Percentiles rank a stretch among this genome's conserved stretches.
phyloP scores from a whole-genome alignment of 2,888 invertebrate species.

The Eucriotettix oculatus region DNA sequence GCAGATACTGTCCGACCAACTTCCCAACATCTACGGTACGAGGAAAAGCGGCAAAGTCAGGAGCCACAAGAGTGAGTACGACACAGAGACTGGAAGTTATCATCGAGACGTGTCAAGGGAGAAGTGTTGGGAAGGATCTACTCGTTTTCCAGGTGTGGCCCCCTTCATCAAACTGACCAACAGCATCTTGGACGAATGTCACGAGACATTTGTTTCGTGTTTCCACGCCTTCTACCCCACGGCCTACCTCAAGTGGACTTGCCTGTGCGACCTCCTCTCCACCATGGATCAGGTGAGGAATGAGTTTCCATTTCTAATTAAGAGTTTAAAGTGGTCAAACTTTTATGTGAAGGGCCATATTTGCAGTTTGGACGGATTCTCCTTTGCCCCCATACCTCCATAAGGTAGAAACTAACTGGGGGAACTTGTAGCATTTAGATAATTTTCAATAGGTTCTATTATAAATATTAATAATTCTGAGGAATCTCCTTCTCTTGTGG shows the following conservation, averaged over 20 bases:
- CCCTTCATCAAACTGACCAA: constrained; percentile 36
- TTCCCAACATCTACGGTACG: constrained; percentile 12
- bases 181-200: constrained; percentile 74
- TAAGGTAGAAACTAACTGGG: too few relatives aligned
- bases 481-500: too few relatives aligned
- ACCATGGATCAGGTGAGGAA: constrained; percentile 47
- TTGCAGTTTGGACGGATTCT: too few relatives aligned
- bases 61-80: constrained; percentile 7
- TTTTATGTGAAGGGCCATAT: too few relatives aligned
- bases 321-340: too few relatives aligned
- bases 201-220: constrained; percentile 76
- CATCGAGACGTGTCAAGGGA: too few relatives aligned
- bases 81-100: too few relatives aligned
- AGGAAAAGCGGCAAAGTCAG: constrained; percentile 10
- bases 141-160: constrained; percentile 6
- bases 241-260: constrained; percentile 81
- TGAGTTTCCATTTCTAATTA: not conserved
- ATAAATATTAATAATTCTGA: too few relatives aligned
- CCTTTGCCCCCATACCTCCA: too few relatives aligned
- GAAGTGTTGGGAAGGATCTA: too few relatives aligned
- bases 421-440: too few relatives aligned
- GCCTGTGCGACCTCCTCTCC: constrained; percentile 66
- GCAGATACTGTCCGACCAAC: constrained; percentile 61
- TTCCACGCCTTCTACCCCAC: constrained; percentile 95
- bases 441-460: too few relatives aligned